These are phyloP conservation scores for Hipparchia sbordonii DNA, from an alignment of 2,888 invertebrate species.

Conservation along the genomic window DNA sequence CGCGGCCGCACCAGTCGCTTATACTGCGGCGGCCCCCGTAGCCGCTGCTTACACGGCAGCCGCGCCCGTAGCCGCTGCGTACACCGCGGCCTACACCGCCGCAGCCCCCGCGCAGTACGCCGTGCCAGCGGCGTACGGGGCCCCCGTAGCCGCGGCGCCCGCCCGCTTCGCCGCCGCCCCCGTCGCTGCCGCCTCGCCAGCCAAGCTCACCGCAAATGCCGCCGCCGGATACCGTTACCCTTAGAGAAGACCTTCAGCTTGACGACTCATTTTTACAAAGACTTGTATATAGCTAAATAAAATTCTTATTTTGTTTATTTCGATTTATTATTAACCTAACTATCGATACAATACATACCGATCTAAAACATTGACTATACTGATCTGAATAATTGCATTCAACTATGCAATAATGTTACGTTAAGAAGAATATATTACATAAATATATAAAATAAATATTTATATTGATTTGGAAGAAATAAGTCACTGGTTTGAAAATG, in stretches of 20 bases:
- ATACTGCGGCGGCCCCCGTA: constrained; percentile 45
- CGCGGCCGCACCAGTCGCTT: constrained; percentile 28
- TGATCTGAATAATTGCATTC: too few species aligned
- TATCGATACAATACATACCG: neutral
- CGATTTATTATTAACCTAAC: neutral
- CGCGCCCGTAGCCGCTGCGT: constrained; percentile 38
- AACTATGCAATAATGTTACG: too few species aligned
- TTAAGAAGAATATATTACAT: too few species aligned
- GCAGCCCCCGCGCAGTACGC: constrained; percentile 44
- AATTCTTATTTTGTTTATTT: constrained; percentile 39
- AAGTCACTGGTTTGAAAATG: too few species aligned
- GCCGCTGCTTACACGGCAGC: constrained; percentile 48
- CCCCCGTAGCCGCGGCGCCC: constrained; percentile 57
- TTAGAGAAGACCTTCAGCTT: constrained; percentile 54
- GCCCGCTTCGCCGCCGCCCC: constrained; percentile 53
- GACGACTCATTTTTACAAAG: constrained; percentile 60
- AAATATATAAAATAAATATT: too few species aligned
- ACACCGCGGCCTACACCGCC: constrained; percentile 40
- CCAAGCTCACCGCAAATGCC: constrained; percentile 83
- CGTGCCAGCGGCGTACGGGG: constrained; percentile 46
- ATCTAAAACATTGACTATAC: too few species aligned
- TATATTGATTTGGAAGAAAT: too few species aligned
- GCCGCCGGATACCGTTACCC: constrained; percentile 72
- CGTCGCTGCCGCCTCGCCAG: constrained; percentile 79
- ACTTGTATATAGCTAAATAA: constrained; percentile 65